Percentiles rank a stretch among this genome's conserved stretches.
Conservation (phyloP, 2,797 vertebrate species). For the Helarctos malayanus region DNA sequence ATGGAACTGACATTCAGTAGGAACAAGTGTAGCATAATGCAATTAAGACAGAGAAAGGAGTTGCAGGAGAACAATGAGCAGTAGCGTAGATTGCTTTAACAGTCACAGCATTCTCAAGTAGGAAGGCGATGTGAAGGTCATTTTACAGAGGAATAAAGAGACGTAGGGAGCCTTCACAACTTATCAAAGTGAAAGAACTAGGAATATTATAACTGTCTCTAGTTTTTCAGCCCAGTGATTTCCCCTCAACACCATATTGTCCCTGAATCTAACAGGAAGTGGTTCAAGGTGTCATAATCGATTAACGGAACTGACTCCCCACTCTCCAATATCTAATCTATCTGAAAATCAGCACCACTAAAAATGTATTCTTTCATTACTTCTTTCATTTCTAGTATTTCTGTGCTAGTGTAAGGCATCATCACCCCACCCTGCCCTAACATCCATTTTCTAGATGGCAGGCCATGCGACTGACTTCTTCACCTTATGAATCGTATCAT, state of each 20-base stretch:
- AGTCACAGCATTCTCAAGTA: not conserved
- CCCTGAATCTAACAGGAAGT: not conserved
- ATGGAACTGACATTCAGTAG: constrained; percentile 11
- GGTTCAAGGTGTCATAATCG: not conserved
- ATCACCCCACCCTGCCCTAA: rapidly evolving
- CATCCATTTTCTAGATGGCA: not conserved
- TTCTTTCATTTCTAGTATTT: not conserved
- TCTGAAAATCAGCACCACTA: not conserved
- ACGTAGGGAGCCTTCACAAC: not conserved
- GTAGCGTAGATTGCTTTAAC: not conserved
- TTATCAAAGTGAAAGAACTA: not conserved
- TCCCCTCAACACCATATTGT: not conserved
- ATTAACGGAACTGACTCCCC: not conserved
- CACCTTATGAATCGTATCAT: not conserved
- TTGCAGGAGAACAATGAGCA: not conserved
- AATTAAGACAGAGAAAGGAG: constrained; percentile 50
- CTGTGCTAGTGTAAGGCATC: not conserved
- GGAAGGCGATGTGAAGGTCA: not conserved
- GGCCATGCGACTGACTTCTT: not conserved
- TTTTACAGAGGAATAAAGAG: not conserved
- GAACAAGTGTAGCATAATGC: not conserved
- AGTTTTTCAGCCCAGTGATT: not conserved
- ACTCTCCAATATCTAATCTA: not conserved
- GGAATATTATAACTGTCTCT: not conserved
- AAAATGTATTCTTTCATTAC: not conserved